These are phyloP conservation scores for Pandemis cinnamomeana DNA, from an alignment of 2,888 invertebrate genomes.

Conservation along the genomic window DNA sequence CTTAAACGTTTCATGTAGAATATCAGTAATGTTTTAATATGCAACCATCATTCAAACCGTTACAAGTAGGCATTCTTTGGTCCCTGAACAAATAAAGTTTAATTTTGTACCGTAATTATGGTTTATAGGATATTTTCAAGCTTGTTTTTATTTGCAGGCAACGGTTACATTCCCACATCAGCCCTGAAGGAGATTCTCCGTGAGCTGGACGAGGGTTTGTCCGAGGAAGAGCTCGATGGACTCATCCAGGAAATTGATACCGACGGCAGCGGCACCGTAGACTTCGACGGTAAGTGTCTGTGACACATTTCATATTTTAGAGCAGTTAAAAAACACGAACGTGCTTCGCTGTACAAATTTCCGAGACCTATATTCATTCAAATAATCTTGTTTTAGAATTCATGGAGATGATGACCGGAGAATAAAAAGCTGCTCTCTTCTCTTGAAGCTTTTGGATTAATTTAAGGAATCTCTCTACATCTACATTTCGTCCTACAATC, in stretches of 20 bases:
- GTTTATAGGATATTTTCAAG: not conserved
- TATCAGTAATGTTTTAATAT: too few species aligned
- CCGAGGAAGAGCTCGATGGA: constrained; percentile 96
- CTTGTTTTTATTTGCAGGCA: constrained; percentile 79
- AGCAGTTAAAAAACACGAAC: not conserved
- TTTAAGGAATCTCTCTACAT: constrained; percentile 65
- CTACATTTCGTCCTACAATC: constrained; percentile 73
- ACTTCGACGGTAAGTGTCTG: constrained; percentile 94
- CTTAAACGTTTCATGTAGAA: too few species aligned
- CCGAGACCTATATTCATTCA: constrained; percentile 19
- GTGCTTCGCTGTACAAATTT: not conserved
- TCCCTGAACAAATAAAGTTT: not conserved
- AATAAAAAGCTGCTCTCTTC: constrained; percentile 84
- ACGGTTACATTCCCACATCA: constrained; percentile 96
- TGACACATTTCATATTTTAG: not conserved
- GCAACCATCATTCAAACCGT: too few species aligned
- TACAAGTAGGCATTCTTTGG: too few species aligned
- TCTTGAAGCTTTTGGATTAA: constrained; percentile 71
- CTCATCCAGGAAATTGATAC: constrained; percentile 99
- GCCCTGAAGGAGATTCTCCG: constrained; percentile 97
- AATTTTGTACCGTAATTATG: not conserved
- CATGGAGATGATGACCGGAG: constrained; percentile 98
- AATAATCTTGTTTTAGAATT: constrained; percentile 89
- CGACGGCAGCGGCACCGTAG: constrained; percentile 99
- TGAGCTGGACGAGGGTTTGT: constrained; percentile 97